Percentiles rank a stretch among this genome's conserved stretches.
These are phyloP conservation scores for Thaumetopoea pityocampa DNA, from an alignment of 1,140 invertebrate genomes.

Conservation along the genomic window DNA sequence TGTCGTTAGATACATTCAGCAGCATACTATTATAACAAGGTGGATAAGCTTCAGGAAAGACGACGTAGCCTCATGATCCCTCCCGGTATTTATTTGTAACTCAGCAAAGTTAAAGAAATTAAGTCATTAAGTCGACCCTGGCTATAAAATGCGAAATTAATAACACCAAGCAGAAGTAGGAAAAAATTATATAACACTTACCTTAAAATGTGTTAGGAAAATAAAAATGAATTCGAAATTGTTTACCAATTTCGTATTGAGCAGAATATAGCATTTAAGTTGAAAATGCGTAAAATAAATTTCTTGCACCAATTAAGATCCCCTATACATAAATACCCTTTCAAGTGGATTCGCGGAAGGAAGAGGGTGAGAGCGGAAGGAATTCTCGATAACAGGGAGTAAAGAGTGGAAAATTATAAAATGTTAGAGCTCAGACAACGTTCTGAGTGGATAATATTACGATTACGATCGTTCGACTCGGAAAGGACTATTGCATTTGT, in stretches of 20 bases:
- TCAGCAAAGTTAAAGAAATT: no score
- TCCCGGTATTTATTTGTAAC: no score
- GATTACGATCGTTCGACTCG: conserved; percentile 25
- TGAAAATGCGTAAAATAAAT: conserved; percentile 51
- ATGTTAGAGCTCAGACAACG: conserved; percentile 43
- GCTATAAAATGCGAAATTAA: no score
- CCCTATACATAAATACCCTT: conserved; percentile 62
- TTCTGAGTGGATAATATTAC: conserved; percentile 28
- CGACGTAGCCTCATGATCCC: no score
- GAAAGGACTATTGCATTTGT: conserved; percentile 18
- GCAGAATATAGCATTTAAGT: conserved; percentile 20
- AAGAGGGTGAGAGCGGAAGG: conserved; percentile 63
- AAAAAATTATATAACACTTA: no score
- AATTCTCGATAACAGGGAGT: conserved; percentile 60
- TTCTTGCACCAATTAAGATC: conserved; percentile 60
- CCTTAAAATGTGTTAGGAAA: no score
- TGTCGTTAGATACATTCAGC: no score
- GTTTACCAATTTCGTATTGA: neutral
- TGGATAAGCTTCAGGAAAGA: no score
- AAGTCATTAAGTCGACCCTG: no score
- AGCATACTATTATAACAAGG: no score
- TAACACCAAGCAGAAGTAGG: no score
- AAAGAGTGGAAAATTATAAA: conserved; percentile 65
- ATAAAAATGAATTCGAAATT: no score
- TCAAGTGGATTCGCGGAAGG: conserved; percentile 55